phyloP scores from a whole-genome alignment of 1,140 invertebrate species.

The Meloidogyne hapla region DNA sequence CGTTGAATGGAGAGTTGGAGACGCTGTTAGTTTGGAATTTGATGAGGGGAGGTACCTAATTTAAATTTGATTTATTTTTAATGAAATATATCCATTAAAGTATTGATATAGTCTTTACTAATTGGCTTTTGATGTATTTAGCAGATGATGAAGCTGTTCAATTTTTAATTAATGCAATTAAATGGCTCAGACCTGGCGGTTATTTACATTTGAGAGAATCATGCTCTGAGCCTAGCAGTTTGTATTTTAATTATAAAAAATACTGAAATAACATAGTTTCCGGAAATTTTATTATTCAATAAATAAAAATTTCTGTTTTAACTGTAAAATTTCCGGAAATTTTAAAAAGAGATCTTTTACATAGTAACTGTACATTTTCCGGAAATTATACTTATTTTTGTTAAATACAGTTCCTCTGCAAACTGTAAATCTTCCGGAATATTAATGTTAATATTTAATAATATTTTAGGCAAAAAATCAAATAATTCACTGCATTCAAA shows the following conservation, averaged over 20 bases:
- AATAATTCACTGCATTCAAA: conserved; percentile 51
- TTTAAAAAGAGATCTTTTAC: too few species aligned
- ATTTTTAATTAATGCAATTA: conserved; percentile 66
- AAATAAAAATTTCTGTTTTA: too few species aligned
- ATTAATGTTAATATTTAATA: not conserved
- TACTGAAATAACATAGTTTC: not conserved
- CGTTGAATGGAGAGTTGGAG: conserved; percentile 67
- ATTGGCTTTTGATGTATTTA: conserved; percentile 72
- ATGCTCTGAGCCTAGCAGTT: conserved; percentile 65
- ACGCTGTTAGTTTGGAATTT: conserved; percentile 68
- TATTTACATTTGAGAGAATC: conserved; percentile 68
- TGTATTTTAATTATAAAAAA: too few species aligned
- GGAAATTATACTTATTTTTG: not conserved
- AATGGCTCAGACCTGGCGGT: conserved; percentile 68
- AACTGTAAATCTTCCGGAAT: not conserved
- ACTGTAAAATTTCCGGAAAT: too few species aligned
- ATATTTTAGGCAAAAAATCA: conserved; percentile 6
- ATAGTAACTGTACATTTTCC: too few species aligned
- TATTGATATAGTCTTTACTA: conserved; percentile 70
- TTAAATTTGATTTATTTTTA: conserved; percentile 21
- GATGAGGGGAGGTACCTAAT: conserved; percentile 55
- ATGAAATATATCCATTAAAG: conserved; percentile 50
- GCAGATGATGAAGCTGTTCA: conserved; percentile 67
- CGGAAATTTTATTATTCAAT: too few species aligned
- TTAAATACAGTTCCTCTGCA: too few species aligned